Base-by-base conservation (phyloP, 2,888 invertebrate species). In the Platycnemis pennipes region DNA sequence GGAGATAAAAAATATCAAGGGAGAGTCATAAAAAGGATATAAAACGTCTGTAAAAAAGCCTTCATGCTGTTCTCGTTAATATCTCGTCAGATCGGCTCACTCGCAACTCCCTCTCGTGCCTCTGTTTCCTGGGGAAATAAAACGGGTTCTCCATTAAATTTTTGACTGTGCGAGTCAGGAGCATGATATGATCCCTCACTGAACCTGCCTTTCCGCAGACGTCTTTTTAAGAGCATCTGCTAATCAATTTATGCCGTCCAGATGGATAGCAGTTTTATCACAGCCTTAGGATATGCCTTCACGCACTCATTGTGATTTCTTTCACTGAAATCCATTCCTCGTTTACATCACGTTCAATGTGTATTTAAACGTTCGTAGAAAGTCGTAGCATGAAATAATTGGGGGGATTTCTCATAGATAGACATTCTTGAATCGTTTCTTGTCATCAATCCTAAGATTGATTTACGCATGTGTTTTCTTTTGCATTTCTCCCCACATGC, bases 1-100 rank as follows among this genome's bases (percentile, higher is more conserved):
- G 46, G 26, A 87, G 87, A 87, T 87, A 87, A 87, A 87, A 77
- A 87, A 44, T 46, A 45, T 46, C 44, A 46, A 46, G 44, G 87
- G 26, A 45, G n/a, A 87, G 87, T 45, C 87, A 16, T 46, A 87
- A 46, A 87, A 87, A 44, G 45, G 46, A 26, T 45, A 45, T 46
- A 87, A 87, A 87, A 31, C 16, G 77, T 37, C 37, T 77, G 37
- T 37, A 77, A 77, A 37, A 77, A 7, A 37, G 31, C 13, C 37
- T 77, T 77, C 77, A 37, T 77, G 31, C 37, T 31, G 77, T 37
- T 77, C 77, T 77, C 77, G 77, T 77, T 77, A 77, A 77, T 77
- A 77, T 77, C 77, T 77, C 77, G 77, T 77, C 77, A 77, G 77
- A 77, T 77, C 77, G 37, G 77, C 37, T 13, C 77, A 37, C 77